Percentiles rank a stretch among this genome's conserved stretches.
phyloP scores from a whole-genome alignment of 2,113 vertebrate genomes.

The Montifringilla adamsi region DNA sequence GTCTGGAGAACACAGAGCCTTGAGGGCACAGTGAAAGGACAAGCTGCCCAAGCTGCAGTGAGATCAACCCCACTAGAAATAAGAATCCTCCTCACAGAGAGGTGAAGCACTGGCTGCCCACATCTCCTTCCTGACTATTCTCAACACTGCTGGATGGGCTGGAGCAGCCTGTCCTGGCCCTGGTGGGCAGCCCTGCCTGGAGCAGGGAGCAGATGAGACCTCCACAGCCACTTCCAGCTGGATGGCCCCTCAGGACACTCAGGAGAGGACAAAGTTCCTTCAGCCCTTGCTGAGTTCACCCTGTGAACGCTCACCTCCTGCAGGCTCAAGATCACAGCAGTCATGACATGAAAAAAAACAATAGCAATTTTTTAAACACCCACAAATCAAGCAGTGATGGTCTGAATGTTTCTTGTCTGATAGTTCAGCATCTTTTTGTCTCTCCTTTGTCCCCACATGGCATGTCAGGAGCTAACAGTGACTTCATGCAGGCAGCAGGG shows the following conservation, averaged over 20 bases:
- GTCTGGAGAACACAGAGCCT: not conserved
- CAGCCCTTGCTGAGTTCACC: not conserved
- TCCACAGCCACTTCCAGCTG: not conserved
- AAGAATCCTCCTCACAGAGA: not conserved
- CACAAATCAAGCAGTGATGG: not conserved
- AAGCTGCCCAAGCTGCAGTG: not conserved
- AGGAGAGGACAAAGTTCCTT: not conserved
- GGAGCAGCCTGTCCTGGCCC: not conserved
- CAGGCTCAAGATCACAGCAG: not conserved
- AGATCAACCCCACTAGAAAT: not conserved
- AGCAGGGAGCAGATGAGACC: not conserved
- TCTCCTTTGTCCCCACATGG: not conserved
- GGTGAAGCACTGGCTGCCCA: not conserved
- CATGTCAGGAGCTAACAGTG: not conserved
- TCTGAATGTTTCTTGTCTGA: not conserved
- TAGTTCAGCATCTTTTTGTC: not conserved
- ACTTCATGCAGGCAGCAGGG: not conserved
- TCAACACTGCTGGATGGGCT: not conserved
- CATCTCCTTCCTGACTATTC: not conserved
- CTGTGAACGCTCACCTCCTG: not conserved
- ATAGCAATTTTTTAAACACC: rapidly evolving
- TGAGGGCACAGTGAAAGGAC: not conserved
- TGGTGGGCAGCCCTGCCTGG: not conserved
- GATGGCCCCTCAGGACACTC: not conserved
- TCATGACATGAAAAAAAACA: not conserved